Base-by-base conservation (phyloP, 2,113 vertebrate species). In the Sclerurus mexicanus region DNA sequence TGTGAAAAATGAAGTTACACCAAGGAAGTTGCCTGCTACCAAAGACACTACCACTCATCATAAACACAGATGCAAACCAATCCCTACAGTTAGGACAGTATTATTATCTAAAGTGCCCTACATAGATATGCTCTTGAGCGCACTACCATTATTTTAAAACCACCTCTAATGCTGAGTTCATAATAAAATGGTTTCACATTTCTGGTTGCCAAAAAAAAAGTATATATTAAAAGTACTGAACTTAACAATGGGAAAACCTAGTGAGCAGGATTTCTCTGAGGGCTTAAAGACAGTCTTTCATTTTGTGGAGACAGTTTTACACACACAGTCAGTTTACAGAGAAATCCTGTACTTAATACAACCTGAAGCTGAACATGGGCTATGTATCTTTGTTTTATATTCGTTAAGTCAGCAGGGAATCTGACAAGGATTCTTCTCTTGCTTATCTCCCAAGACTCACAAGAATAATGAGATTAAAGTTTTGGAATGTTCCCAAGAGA, bases 401-500 rank as follows among this genome's bases (percentile, higher is more conserved):
- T 85, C 76, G 52, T 79, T 93, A 96, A 96, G 59, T 74, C 71
- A 85, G 47, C 47, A 49, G 52, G 53, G n/a, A 79, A 71, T 75
- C 86, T 93, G 78, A 96, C 76, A 91, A 89, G 53, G n/a, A 91
- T 87, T 95, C 35, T 86, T 79, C 47, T 39, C 24, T 47, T 83
- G 59, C 60, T 96, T 93, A 93, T 89, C 87, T 91, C 31, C 46
- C 56, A 86, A 55, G 56, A 64, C 83, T 95, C 49, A 73, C 18
- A 55, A 75, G 75, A 95, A 95, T 89, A 97, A 96, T 44, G 62
- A 85, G 85, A 93, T 77, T 78, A 87, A 88, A 97, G 87, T 94
- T 95, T 74, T 89, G 79, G 82, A 94, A 89, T 67, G 63, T 62
- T 91, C 93, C 87, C 91, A 94, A 84, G 56, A 87, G 72, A 90